Conservation (phyloP, 2,888 invertebrate genomes). For the Corythucha ciliata region DNA sequence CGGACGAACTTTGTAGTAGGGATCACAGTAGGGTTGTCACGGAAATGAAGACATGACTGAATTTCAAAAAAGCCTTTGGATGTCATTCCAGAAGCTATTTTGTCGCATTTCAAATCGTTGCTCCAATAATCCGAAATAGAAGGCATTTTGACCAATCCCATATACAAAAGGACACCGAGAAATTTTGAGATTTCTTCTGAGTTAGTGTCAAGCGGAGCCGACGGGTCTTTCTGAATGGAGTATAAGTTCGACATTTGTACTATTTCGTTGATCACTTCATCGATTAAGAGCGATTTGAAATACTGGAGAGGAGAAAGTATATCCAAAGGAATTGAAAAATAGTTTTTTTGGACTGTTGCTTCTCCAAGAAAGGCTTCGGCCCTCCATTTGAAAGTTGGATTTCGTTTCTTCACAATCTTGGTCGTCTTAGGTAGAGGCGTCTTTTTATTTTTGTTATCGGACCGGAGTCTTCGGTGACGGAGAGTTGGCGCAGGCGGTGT, state of each 20-base stretch:
- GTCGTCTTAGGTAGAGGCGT: not conserved
- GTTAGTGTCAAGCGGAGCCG: not conserved
- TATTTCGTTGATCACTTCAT: constrained; percentile 29
- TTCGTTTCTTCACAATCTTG: no score
- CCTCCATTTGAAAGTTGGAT: not conserved
- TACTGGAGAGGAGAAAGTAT: constrained; percentile 26
- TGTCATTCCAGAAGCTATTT: constrained; percentile 30
- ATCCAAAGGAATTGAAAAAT: constrained; percentile 20
- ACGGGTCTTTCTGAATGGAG: constrained; percentile 3
- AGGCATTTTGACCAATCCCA: constrained; percentile 27
- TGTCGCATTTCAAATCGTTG: constrained; percentile 19
- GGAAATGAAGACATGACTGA: not conserved
- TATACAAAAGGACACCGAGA: constrained; percentile 15
- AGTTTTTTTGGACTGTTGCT: not conserved
- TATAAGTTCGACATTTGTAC: constrained; percentile 33
- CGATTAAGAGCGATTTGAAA: constrained; percentile 29
- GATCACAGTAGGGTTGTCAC: not conserved
- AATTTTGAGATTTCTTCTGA: constrained; percentile 3
- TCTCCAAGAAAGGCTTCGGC: not conserved
- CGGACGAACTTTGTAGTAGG: constrained; percentile 3
- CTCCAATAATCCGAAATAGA: constrained; percentile 32
- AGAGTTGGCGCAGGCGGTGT: not conserved
- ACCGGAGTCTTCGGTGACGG: not conserved
- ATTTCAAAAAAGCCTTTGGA: constrained; percentile 31
- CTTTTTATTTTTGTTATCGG: not conserved